These are phyloP conservation scores for Xestia sexstrigata DNA, from an alignment of 2,888 invertebrate genomes.

Conservation along the genomic window DNA sequence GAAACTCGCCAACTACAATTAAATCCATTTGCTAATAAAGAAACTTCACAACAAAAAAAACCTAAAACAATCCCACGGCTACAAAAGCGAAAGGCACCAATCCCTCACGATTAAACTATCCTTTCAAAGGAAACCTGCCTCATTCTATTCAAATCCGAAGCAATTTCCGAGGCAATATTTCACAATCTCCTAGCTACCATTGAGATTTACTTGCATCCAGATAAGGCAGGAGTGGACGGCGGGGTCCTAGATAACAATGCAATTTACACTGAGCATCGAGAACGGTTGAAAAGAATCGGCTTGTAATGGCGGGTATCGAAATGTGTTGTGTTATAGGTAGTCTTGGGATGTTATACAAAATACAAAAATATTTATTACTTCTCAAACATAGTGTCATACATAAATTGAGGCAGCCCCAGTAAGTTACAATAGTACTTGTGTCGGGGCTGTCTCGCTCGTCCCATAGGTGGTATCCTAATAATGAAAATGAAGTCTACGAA, in stretches of 20 bases:
- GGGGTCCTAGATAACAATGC: constrained; percentile 82
- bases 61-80: constrained; percentile 10
- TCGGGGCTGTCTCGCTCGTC: too few relatives aligned
- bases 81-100: constrained; percentile 46
- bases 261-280: constrained; percentile 81
- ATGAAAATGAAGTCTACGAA: too few relatives aligned
- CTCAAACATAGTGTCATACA: too few relatives aligned
- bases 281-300: constrained; percentile 61
- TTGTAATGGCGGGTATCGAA: constrained; percentile 35
- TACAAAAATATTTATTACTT: too few relatives aligned
- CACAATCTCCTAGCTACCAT: constrained; percentile 72
- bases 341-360: neutral
- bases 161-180: constrained; percentile 80
- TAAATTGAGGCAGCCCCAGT: too few relatives aligned
- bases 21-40: neutral
- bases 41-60: neutral
- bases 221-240: constrained; percentile 77
- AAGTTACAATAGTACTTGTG: too few relatives aligned
- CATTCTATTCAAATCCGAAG: constrained; percentile 70
- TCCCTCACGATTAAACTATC: constrained; percentile 65
- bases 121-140: constrained; percentile 66
- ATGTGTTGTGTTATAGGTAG: constrained; percentile 9
- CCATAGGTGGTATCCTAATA: too few relatives aligned
- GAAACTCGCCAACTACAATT: neutral
- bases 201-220: constrained; percentile 80